Conservation (phyloP, 1,140 invertebrate genomes). For the Eulimnadia texana region DNA sequence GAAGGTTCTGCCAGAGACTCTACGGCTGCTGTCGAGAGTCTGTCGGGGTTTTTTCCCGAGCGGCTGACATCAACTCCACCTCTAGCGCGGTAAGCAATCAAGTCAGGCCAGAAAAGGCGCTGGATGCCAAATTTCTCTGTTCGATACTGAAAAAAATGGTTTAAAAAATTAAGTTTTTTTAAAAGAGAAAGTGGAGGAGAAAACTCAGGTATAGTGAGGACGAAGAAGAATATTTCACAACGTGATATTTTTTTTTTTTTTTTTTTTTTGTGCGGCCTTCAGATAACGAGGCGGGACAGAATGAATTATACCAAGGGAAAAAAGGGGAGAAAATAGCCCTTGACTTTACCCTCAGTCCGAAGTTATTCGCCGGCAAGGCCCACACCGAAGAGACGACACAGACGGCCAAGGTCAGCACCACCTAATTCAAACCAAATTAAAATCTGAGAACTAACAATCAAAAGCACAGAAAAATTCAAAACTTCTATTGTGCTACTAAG, state of each 20-base stretch:
- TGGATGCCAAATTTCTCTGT: neutral
- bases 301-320: neutral
- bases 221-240: neutral
- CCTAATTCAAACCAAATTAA: neutral
- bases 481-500: too few relatives aligned
- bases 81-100: neutral
- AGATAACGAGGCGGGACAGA: too few relatives aligned
- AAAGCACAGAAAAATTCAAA: too few relatives aligned
- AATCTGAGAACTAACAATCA: neutral
- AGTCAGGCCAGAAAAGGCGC: neutral
- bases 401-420: neutral
- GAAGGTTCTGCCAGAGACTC: too few relatives aligned
- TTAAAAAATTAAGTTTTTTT: too few relatives aligned
- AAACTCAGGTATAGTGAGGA: too few relatives aligned
- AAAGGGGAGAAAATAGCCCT: neutral
- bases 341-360: neutral
- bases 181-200: too few relatives aligned
- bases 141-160: too few relatives aligned
- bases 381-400: neutral
- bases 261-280: too few relatives aligned
- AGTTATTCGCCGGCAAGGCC: neutral
- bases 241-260: neutral
- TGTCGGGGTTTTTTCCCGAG: too few relatives aligned
- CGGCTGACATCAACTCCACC: neutral
- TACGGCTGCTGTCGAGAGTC: too few relatives aligned